phyloP scores from a whole-genome alignment of 2,113 vertebrate genomes.

The Pachycephala philippinensis region DNA sequence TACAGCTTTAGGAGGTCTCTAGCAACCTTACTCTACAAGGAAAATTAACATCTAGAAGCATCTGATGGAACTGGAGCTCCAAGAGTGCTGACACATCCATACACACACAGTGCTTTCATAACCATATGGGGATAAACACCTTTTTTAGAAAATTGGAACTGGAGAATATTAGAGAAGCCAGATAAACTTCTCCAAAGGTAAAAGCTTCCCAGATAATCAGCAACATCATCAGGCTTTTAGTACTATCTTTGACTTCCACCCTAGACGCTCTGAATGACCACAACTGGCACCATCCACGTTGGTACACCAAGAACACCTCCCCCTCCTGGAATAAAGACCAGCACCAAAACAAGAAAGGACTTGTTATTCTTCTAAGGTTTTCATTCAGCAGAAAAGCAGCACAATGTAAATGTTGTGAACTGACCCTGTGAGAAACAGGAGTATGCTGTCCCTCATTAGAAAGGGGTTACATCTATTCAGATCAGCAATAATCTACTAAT shows the following conservation, averaged over 20 bases:
- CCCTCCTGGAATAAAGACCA: neutral
- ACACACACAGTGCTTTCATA: neutral
- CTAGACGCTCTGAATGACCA: neutral
- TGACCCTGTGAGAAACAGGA: neutral
- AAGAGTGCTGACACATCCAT: neutral
- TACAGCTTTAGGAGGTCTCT: neutral
- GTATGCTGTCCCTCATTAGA: neutral
- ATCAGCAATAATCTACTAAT: neutral
- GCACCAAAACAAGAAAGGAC: neutral
- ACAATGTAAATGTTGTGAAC: neutral
- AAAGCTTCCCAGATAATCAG: neutral
- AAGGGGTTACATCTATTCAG: neutral
- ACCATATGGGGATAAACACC: neutral
- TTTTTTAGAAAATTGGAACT: neutral
- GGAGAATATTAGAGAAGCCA: neutral
- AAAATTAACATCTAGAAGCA: neutral
- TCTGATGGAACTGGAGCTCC: neutral
- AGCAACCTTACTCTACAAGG: neutral
- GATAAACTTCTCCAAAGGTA: neutral
- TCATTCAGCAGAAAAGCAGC: neutral
- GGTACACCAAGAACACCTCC: neutral
- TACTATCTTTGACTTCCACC: neutral
- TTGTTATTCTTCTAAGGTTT: neutral
- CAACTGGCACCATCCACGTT: accelerated
- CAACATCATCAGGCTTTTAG: neutral